phyloP scores from a whole-genome alignment of 1,140 invertebrate genomes.

The Drosophila asahinai region DNA sequence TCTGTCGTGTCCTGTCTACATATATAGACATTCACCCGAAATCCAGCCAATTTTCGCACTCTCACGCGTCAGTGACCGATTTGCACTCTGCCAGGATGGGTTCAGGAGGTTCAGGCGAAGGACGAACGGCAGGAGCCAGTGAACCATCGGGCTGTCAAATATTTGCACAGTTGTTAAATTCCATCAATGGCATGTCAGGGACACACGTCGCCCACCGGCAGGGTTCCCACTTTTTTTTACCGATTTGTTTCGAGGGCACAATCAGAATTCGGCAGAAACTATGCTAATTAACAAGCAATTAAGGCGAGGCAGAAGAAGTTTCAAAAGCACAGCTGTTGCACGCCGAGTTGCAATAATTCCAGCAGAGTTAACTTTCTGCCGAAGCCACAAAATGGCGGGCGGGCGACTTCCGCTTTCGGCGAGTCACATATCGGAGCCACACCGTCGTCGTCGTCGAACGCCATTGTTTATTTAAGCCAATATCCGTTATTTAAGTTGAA shows the following conservation, averaged over 20 bases:
- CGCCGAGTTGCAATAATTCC: conserved; percentile 24
- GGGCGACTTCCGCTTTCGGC: conserved; percentile 30
- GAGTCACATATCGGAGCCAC: conserved; percentile 13
- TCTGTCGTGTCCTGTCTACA: neutral
- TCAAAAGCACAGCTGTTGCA: conserved; percentile 62
- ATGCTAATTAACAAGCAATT: conserved; percentile 79
- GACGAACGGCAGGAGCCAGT: conserved; percentile 11
- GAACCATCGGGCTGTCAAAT: conserved; percentile 58
- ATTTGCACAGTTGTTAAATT: conserved; percentile 79
- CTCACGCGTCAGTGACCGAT: conserved; percentile 69
- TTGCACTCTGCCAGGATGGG: conserved; percentile 18
- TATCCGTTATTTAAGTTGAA: conserved; percentile 83
- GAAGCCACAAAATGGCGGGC: conserved; percentile 54
- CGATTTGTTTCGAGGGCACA: conserved; percentile 2
- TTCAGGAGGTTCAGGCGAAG: neutral
- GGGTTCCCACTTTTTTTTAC: neutral
- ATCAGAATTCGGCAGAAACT: conserved; percentile 25
- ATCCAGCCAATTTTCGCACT: conserved; percentile 72
- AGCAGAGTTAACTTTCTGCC: conserved; percentile 39
- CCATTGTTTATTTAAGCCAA: conserved; percentile 83
- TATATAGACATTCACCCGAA: conserved; percentile 30
- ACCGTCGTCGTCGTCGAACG: conserved; percentile 34
- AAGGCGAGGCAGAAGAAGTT: conserved; percentile 50
- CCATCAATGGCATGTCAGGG: conserved; percentile 60
- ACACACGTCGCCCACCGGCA: conserved; percentile 30